Base-by-base conservation (phyloP, 2,113 vertebrate species). In the rat (Rattus norvegicus) region DNA sequence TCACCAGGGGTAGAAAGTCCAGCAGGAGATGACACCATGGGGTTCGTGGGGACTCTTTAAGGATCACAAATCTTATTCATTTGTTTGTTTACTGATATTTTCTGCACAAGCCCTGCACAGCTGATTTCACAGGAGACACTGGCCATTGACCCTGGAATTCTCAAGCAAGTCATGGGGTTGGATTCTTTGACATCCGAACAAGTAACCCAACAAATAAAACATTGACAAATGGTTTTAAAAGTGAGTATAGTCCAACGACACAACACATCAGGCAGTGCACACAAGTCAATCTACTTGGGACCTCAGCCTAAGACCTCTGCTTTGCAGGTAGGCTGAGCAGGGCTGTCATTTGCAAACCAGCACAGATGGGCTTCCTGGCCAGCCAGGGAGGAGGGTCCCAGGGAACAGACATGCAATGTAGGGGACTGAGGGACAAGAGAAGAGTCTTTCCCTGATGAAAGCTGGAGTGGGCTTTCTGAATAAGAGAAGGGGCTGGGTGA, bases 261-360 rank as follows among this genome's bases (percentile, higher is more conserved):
- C 30, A 75, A 56, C 67, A 33, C 0, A 24, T 33, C 11, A 63
- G 17, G 12, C 14, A 43, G 13, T 4, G 19, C 13, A 0, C 33
- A 10, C 49, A 24, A 0, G 76, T 65, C 33, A 39, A 4, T 17
- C 5, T 69, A 2, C 5, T 22, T 5, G 1, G 30, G 54, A 56
- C 4, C 84, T 80, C 81, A 77, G 80, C 70, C 36, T 20, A 1
- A 59, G 54, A 28, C 20, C 2, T 72, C 84, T 4, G 69, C 70
- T 67, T 59, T 5, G 20, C 59, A 24, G 39, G 65, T 26, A 54
- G 80, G 20, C 20, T 24, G 69, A 90, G 24, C 26, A 28, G 54
- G 54, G 12, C 13, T 67, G 39, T 97, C 94, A 95, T 77, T 96
- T 93, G 91, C 12, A 92, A 90, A 90, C 96, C 92, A 83, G 65